Evolutionary conservation across 2,113 vertebrate species (phyloP).

Genomic region (Meriones unguiculatus): DNA sequence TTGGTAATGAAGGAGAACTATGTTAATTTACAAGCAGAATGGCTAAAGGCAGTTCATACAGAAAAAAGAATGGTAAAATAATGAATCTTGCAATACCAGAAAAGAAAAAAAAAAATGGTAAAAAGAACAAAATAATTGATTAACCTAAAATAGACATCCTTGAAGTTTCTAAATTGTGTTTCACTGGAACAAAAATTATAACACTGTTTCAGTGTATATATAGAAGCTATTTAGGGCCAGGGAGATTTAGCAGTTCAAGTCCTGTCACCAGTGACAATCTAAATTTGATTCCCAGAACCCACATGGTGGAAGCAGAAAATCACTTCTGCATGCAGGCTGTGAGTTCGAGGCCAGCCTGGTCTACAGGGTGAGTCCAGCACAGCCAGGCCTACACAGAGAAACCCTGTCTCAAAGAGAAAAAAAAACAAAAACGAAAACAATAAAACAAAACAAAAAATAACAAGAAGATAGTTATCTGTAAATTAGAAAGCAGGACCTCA

Average conservation of each 20-base stretch:
- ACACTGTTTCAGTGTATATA: not conserved
- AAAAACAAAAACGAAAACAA: no score
- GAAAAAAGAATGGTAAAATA: constrained; percentile 9
- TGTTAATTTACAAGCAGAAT: constrained; percentile 4
- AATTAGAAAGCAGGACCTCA: not conserved
- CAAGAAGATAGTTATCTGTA: not conserved
- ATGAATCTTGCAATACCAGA: not conserved
- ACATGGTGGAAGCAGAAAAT: not conserved
- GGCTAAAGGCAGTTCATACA: not conserved
- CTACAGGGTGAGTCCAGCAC: no score
- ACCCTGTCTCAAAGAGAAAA: no score
- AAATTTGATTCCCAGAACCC: not conserved
- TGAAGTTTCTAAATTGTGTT: not conserved
- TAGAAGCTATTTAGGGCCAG: not conserved
- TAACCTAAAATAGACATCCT: not conserved
- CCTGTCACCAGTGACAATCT: not conserved
- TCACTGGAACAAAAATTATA: not conserved
- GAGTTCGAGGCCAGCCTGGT: no score
- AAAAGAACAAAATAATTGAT: constrained; percentile 5
- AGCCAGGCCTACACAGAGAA: no score
- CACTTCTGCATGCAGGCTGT: not conserved
- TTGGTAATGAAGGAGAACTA: not conserved
- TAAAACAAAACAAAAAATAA: not conserved
- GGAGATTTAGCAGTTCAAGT: not conserved
- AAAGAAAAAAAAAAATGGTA: not conserved